Evolutionary conservation across 2,113 vertebrate genomes (phyloP).

Genomic region (Misgurnus anguillicaudatus): DNA sequence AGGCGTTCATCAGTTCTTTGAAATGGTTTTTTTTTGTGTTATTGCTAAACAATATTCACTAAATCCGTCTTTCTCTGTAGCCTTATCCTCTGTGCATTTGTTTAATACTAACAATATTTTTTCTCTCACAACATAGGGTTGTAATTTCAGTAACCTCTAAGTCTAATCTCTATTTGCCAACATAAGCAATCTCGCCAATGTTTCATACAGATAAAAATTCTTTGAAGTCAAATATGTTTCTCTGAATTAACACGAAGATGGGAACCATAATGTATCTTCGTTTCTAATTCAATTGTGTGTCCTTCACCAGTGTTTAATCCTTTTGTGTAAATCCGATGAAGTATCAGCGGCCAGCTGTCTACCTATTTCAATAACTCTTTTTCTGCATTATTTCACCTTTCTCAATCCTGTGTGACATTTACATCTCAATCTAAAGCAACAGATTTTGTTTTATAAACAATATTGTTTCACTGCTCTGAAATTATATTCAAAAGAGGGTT

Average conservation of each 20-base stretch:
- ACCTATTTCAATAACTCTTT: constrained; percentile 64
- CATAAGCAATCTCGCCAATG: constrained; percentile 16
- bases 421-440: constrained; percentile 64
- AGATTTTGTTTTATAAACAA: constrained; percentile 58
- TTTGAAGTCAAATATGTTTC: constrained; percentile 46
- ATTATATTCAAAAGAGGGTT: not conserved
- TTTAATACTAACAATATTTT: constrained; percentile 22
- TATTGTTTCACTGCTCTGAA: not conserved
- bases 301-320: constrained; percentile 66
- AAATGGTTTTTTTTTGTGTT: not conserved
- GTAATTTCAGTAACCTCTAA: constrained; percentile 17
- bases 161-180: constrained; percentile 3
- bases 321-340: constrained; percentile 75
- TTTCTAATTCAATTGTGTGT: constrained; percentile 67
- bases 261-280: constrained; percentile 51
- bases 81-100: not conserved
- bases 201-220: constrained; percentile 27
- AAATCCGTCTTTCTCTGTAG: not conserved
- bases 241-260: constrained; percentile 35
- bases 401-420: constrained; percentile 77
- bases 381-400: constrained; percentile 67
- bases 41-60: not conserved
- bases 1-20: not conserved
- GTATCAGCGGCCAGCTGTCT: constrained; percentile 72
- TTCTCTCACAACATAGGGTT: not conserved